Base-by-base conservation (phyloP, 2,888 invertebrate species). In the Bimastos eiseni region DNA sequence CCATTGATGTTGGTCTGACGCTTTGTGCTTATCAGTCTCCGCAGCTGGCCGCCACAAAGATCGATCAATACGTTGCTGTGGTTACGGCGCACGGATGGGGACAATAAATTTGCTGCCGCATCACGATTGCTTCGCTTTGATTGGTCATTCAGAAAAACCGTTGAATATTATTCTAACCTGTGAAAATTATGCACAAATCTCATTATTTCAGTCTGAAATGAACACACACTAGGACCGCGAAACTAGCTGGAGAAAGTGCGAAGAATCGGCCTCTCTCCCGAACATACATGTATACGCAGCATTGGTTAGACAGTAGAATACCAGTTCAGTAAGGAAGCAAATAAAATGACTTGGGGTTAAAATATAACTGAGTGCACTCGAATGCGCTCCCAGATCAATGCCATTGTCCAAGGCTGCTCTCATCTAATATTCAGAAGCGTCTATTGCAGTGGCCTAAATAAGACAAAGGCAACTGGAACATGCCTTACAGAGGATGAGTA, bases 61-160 rank as follows among this genome's bases (percentile, higher is more conserved):
- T 70, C 70, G 70, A 70, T 70, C 70, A 70, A 70, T 70, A 70
- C 70, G 70, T 70, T 70, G 70, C 70, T 70, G n/a, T 70, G n/a
- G 70, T 70, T 70, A 70, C 70, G 70, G 30, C 70, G 70, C 70
- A 70, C 30, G 70, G 70, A n/a, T 70, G 70, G 70, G 70, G 70
- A 49, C 70, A 70, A 70, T 70, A 70, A 70, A 70, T 70, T 70
- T 8, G 70, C 70, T 70, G 70, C 70, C 13, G 70, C 70, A 70
- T 70, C 70, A 70, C 70, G n/a, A 30, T 11, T 4, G 70, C 70
- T 6, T n/a, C 70, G n/a, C n/a, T n/a, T 3, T n/a, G 70, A 70
- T 70, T 70, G 70, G 70, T 70, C 70, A n/a, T 70, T n/a, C 70
- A 8, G 70, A 70, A 70, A 0, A 70, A 70, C n/a, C 8, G 70